Base-by-base conservation (phyloP, 2,888 invertebrate species). In the Ichneumoninae sp. region DNA sequence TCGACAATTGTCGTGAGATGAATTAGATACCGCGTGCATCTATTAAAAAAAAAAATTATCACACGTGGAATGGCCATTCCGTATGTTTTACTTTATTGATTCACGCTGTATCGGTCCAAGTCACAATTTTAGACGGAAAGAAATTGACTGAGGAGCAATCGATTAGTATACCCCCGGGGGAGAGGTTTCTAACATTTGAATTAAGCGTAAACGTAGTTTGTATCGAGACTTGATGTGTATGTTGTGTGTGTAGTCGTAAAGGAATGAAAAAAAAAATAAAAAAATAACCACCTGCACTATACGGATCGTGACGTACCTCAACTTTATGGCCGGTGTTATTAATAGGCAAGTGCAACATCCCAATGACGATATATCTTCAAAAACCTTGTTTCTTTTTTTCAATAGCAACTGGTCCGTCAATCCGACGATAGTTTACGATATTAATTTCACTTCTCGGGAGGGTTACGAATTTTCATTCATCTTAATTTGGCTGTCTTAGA, bases 161-260 rank as follows among this genome's bases (percentile, higher is more conserved):
- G 63, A 76, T 69, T 26, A 52, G 74, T 70, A 63, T 69, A 81
- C 54, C 68, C 73, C 69, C 76, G 60, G 66, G 57, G 70, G 65
- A 57, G 77, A 57, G 69, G 78, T 81, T 85, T 85, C 70, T 81
- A 85, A 81, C 66, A 83, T 52, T 81, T 68, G 78, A 83, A 83
- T 81, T 82, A 91, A 90, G 87, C 87, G 86, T 92, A 92, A 91
- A 89, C 83, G 89, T 92, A 93, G 92, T 92, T 92, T 91, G 89
- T 92, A 91, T 90, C 88, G 88, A 90, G 89, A 92, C 90, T 92
- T 89, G 89, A 92, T 92, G 92, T 93, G 93, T 92, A 93, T 92
- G 93, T 93, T 93, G 93, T 93, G 93, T 93, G 93, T 93, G 92
- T 93, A 93, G 92, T 92, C 91, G 90, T 93, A 91, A 87, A 88